Evolutionary conservation across 2,888 invertebrate species (phyloP), one percentile per base, ranked within the genome.

Genomic region (Cartodere bifasciata): DNA sequence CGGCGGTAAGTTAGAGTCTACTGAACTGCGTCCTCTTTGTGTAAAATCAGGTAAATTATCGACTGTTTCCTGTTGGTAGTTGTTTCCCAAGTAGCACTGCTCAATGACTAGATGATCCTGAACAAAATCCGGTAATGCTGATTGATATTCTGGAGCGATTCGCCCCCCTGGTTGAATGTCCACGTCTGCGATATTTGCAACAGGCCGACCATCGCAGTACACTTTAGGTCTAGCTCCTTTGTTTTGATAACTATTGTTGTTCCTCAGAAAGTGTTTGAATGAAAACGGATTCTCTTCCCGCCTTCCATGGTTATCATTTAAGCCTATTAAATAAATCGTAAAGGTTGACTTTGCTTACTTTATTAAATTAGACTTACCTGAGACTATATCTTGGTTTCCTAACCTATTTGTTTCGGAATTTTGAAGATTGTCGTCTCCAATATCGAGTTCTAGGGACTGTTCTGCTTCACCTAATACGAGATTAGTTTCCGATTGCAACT

Each of bases 101-200:
- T 83, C 83, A 21, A 86, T 76, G 43, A 85, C 69, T 56, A 86
- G 70, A 58, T 87, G 87, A 58, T 87, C 87, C 55, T 87, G 87
- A 29, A 88, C 87, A 61, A 87, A 87, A 55, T 87, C 87, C 1
- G 87, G 87, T 42, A 85, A 55, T 5, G 77, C 76, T 2, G 78
- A 76, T 44, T 77, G 64, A 44, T 65, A 66, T 32, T 68, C 59
- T 1, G 65, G 55, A 36, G 63, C 60, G 25, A 63, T 54, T 27
- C 68, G 52, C 52, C 64, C 48, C 40, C 66, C 58, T 40, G 62
- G 63, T 30, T 63, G 60, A 46, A 62, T 59, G 43, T 68, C 66
- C 47, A 62, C 60, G 43, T 69, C 67, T 3, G 56, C 47, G 20
- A 51, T 49, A 9, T 48, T 50, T 14, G 49, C 48, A 42, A 38